Evolutionary conservation across 2,113 vertebrate genomes (phyloP).

Genomic region (Python bivittatus): DNA sequence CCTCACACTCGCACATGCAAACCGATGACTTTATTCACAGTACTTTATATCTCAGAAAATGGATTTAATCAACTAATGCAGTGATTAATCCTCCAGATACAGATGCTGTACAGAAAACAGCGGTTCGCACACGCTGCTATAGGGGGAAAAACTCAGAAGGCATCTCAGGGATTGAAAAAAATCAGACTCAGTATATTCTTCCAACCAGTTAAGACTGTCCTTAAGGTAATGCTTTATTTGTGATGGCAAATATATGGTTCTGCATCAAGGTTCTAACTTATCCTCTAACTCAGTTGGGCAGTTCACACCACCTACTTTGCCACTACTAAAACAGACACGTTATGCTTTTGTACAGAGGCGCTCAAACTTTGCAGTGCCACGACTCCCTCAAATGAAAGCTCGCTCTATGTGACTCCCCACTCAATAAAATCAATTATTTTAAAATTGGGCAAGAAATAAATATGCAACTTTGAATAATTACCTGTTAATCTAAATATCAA

Average conservation of each 20-base stretch:
- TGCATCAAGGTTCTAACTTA: no score
- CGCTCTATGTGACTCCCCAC: neutral
- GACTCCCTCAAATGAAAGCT: neutral
- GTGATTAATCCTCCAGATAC: neutral
- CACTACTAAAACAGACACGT: neutral
- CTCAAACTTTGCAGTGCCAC: neutral
- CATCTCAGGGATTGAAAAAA: no score
- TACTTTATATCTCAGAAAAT: neutral
- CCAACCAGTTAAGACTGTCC: no score
- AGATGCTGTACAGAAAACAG: no score
- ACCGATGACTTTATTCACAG: neutral
- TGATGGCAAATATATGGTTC: no score
- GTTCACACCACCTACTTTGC: neutral
- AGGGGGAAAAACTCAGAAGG: no score
- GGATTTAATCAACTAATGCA: neutral
- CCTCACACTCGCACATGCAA: neutral
- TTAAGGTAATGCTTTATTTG: no score
- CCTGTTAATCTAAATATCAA: neutral
- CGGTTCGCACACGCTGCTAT: no score
- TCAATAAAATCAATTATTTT: neutral
- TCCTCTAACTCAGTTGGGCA: neutral
- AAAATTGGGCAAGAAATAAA: neutral
- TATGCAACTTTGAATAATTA: neutral
- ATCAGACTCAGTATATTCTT: no score
- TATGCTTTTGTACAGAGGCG: neutral